Conservation (phyloP, 37 sponge, comb jelly and placozoan genomes). For the Tethya wilhelma region DNA sequence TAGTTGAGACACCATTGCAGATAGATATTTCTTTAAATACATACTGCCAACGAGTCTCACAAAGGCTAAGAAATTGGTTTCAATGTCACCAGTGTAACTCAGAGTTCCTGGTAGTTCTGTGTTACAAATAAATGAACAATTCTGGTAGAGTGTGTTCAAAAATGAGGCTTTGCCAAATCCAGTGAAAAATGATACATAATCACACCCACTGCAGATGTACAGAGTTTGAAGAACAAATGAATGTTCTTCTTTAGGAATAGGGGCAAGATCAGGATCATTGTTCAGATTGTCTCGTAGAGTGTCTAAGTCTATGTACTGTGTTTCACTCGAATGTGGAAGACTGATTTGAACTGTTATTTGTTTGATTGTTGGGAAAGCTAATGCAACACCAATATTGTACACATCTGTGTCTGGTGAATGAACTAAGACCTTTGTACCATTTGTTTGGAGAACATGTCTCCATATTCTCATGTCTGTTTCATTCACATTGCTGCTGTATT, state of each 20-base stretch:
- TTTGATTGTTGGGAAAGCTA: neutral
- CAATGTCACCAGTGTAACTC: neutral
- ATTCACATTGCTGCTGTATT: too few relatives aligned
- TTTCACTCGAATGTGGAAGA: neutral
- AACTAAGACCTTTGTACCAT: neutral
- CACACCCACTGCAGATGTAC: too few relatives aligned
- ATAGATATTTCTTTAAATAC: neutral
- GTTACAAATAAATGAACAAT: neutral
- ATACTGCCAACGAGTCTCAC: neutral
- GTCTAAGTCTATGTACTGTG: neutral
- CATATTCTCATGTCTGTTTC: too few relatives aligned
- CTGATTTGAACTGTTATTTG: neutral
- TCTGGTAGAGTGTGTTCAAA: conserved; percentile 5
- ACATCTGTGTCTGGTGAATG: neutral
- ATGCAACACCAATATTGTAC: neutral
- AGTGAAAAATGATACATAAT: conserved; percentile 9
- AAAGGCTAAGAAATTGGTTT: neutral
- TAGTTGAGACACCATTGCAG: neutral
- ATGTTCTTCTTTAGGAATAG: neutral
- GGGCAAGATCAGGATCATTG: conserved; percentile 9
- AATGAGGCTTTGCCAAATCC: conserved; percentile 2
- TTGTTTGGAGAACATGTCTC: neutral
- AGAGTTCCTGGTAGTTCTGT: neutral
- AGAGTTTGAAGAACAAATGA: neutral
- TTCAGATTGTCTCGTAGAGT: neutral